phyloP scores from a whole-genome alignment of 2,888 invertebrate species.

The Phyllotreta cruciferae region DNA sequence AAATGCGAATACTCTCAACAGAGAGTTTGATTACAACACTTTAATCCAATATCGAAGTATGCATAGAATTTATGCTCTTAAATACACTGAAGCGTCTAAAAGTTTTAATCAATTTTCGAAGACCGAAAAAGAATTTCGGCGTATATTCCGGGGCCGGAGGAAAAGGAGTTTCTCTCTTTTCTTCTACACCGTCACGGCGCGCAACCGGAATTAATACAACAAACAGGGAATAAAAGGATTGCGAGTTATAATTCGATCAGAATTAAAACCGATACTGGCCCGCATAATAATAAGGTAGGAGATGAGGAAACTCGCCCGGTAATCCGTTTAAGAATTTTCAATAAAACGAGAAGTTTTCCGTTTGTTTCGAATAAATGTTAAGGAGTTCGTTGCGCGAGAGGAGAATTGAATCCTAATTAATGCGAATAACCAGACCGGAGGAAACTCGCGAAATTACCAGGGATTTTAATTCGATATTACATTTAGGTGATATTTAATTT shows the following conservation, averaged over 20 bases:
- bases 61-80: slow-evolving; percentile 62
- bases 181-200: slow-evolving; percentile 27
- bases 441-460: slow-evolving; percentile 11
- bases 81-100: slow-evolving; percentile 59
- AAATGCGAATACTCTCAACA: slow-evolving; percentile 46
- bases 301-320: slow-evolving; percentile 31
- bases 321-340: slow-evolving; percentile 39
- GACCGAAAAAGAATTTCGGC: slow-evolving; percentile 56
- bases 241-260: slow-evolving; percentile 46
- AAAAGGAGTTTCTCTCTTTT: slow-evolving; percentile 19
- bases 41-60: slow-evolving; percentile 62
- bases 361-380: slow-evolving; percentile 35
- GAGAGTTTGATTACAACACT: slow-evolving; percentile 57
- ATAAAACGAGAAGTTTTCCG: slow-evolving; percentile 34
- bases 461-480: slow-evolving; percentile 1
- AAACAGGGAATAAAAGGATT: slow-evolving; percentile 44
- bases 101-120: slow-evolving; percentile 62
- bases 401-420: slow-evolving; percentile 20
- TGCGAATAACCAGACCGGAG: background rate
- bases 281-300: slow-evolving; percentile 43
- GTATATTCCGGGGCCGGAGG: slow-evolving; percentile 35
- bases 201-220: slow-evolving; percentile 41
- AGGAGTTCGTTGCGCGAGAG: slow-evolving; percentile 15
- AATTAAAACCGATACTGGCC: slow-evolving; percentile 45
- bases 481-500: background rate